Evolutionary conservation across 2,113 vertebrate species (phyloP), one percentile per base, ranked within the genome.

Genomic region (Glareola pratincola): DNA sequence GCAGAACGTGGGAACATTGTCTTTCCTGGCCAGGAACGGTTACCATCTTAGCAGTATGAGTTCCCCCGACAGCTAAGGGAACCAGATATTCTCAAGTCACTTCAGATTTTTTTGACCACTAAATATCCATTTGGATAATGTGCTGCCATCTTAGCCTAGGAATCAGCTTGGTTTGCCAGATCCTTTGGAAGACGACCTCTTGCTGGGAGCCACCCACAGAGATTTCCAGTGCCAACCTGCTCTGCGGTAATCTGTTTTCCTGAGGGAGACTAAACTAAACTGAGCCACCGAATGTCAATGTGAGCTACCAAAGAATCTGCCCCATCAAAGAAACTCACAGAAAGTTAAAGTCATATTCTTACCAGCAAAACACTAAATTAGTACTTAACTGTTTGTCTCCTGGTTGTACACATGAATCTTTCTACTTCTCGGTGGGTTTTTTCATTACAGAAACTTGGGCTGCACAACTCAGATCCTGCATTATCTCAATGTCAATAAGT

Each of bases 401-500:
- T 68, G 29, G 29, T 62, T 60, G 59, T 59, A 53, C 13, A 9
- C 50, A 22, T 37, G 4, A 22, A 64, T 50, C 39, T 48, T 73
- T 82, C 79, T 45, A 37, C 5, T 68, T 32, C 73, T 53, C 39
- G 37, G 30, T 14, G 4, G 34, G 27, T 8, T 64, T 69, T 63
- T 92, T 66, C 29, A 36, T 76, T 45, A 57, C 29, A 82, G 81
- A 92, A 93, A 59, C 54, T 79, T 8, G 6, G 54, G 41, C 75
- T 56, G 72, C 69, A 22, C 73, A 41, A 83, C 77, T 88, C 87
- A 91, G 74, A 75, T 47, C 50, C 47, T 59, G 64, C 30, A 43
- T 77, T 75, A 78, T 92, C 83, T 91, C 92, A 79, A 19, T 53
- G 85, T 88, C 82, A 97, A 20, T 50, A 77, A 88, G 60, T 21